These are phyloP conservation scores for Ammodytes marinus DNA, from an alignment of 2,113 vertebrate species.

Conservation along the genomic window DNA sequence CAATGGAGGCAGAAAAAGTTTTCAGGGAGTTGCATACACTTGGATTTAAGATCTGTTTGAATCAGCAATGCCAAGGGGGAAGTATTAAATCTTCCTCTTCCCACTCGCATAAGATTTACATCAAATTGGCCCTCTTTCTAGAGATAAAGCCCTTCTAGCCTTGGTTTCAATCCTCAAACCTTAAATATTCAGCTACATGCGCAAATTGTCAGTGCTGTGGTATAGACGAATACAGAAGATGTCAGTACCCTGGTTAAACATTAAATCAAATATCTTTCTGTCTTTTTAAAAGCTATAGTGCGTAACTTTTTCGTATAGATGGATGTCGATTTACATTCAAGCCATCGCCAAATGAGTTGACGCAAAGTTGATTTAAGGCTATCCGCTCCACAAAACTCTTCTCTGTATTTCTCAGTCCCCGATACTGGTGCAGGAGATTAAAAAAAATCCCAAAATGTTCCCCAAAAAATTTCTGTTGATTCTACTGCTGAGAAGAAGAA, in stretches of 20 bases:
- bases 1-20: slow-evolving; percentile 31
- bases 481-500: no score
- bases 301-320: no score
- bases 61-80: slow-evolving; percentile 42
- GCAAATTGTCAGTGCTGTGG: not conserved
- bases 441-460: no score
- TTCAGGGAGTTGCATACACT: slow-evolving; percentile 46
- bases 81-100: not conserved
- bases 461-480: no score
- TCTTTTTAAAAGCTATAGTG: not conserved
- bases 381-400: no score
- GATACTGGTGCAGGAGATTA: no score
- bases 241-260: not conserved
- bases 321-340: no score
- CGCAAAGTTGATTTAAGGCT: no score
- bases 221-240: not conserved
- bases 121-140: slow-evolving; percentile 1
- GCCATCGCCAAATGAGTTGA: no score
- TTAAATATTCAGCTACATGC: not conserved
- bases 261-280: not conserved
- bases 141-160: not conserved
- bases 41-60: slow-evolving; percentile 51
- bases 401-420: no score
- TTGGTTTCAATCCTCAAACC: not conserved
- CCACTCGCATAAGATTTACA: slow-evolving; percentile 35